Evolutionary conservation across 92 coral and sea anemone species (phyloP).

Genomic region (Phenganax marumi): DNA sequence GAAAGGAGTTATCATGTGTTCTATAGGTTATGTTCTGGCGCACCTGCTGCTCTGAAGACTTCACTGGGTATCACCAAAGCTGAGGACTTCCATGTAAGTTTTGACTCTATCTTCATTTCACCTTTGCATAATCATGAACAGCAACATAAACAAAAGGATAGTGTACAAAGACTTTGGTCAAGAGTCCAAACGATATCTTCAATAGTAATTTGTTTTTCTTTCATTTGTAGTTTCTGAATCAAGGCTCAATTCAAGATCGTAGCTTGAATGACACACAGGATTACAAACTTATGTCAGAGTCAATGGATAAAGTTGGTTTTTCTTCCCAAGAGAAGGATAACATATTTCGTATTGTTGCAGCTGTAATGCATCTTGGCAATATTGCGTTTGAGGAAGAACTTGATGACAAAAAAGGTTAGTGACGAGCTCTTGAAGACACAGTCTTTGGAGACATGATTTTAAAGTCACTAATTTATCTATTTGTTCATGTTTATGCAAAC

Average conservation of each 20-base stretch:
- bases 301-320: conserved; percentile 97
- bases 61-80: conserved; percentile 76
- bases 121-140: no score
- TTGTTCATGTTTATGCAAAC: not conserved
- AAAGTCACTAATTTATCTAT: not conserved
- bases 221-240: conserved; percentile 75
- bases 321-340: conserved; percentile 86
- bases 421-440: not conserved
- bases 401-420: conserved; percentile 75
- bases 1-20: conserved; percentile 97
- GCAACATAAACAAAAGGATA: no score
- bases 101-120: not conserved
- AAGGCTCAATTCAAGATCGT: conserved; percentile 82
- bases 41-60: conserved; percentile 75
- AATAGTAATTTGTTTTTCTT: no score
- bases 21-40: conserved; percentile 93
- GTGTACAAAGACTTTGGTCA: no score
- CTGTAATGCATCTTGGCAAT: conserved; percentile 96
- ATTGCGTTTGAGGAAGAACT: conserved; percentile 83
- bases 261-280: conserved; percentile 74
- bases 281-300: conserved; percentile 81
- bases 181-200: no score
- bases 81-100: conserved; percentile 79
- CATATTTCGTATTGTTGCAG: conserved; percentile 85
- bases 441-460: not conserved